phyloP scores from a whole-genome alignment of 2,113 vertebrate species.

The Ginglymostoma cirratum region DNA sequence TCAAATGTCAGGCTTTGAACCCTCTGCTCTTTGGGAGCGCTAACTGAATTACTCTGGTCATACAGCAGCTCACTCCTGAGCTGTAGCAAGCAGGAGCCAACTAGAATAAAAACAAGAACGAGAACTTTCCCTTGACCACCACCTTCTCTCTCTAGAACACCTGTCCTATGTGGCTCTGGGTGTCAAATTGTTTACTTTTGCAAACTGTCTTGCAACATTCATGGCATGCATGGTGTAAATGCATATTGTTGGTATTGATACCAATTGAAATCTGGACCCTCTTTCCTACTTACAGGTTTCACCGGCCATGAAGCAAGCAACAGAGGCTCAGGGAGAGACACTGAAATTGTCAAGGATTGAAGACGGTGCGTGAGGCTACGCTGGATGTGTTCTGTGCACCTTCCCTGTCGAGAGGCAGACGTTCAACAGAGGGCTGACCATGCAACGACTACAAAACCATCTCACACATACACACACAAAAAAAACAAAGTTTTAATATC shows the following conservation, averaged over 20 bases:
- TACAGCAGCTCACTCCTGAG: not conserved
- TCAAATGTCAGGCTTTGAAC: not conserved
- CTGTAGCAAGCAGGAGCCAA: not conserved
- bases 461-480: not conserved
- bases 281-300: not conserved
- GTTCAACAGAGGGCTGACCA: conserved; percentile 7
- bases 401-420: not conserved
- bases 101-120: not conserved
- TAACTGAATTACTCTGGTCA: not conserved
- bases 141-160: not conserved
- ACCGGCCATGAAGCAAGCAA: not conserved
- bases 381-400: not conserved
- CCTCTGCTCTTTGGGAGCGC: not conserved
- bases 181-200: not conserved
- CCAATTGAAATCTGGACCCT: not conserved
- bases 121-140: not conserved
- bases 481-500: conserved; percentile 23
- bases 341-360: not conserved
- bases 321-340: not conserved
- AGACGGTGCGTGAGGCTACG: not conserved
- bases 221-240: not conserved
- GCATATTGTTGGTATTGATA: not conserved
- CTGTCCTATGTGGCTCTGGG: not conserved
- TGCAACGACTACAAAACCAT: not conserved
- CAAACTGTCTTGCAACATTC: too few relatives aligned